Base-by-base conservation (phyloP, 1,140 invertebrate genomes). In the Aphelenchoides avenae region DNA sequence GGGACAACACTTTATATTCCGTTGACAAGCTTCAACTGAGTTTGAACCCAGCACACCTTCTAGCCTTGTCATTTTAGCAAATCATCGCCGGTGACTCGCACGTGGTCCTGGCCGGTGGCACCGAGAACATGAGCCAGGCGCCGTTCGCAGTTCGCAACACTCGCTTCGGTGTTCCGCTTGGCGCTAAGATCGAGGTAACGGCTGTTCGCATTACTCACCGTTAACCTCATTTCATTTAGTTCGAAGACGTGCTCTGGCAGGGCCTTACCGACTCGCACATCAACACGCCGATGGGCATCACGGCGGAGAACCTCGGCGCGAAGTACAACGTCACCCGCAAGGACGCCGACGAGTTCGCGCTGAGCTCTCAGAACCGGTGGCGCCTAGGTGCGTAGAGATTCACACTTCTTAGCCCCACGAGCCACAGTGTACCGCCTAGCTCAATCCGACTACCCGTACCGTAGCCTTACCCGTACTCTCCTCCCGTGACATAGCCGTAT, bases 111-210 rank as follows among this genome's bases (percentile, higher is more conserved):
- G 86, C 90, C 48, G 92, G 91, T 43, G 92, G 92, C 4, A 84
- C 86, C 27, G 93, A 98, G 75, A 95, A 87, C 76, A 98, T 98
- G 93, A 92, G 87, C 24, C 87, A 89, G 79, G 80, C 86, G n/a
- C 94, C 94, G 0, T 94, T 88, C 79, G 83, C 86, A 20, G 87
- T 92, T 0, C 82, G 93, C 39, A 86, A 87, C 64, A 80, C 89
- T 20, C 81, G 94, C n/a, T 97, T 93, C 81, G 94, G 94, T 13
- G 87, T 88, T 11, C 83, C 83, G 6, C 80, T 98, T 2, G 92
- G 93, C 0, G 78, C 81, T 36, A 85, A 85, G 52, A 83, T 87
- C 13, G 77, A 81, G 73, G 80, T 83, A 62, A 56, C 36, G 15
- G 30, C 24, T 36, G 22, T 15, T 13, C 27, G 34, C 13, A 37